Evolutionary conservation across 1,140 invertebrate genomes (phyloP).

Genomic region (Drosophila suzukii): DNA sequence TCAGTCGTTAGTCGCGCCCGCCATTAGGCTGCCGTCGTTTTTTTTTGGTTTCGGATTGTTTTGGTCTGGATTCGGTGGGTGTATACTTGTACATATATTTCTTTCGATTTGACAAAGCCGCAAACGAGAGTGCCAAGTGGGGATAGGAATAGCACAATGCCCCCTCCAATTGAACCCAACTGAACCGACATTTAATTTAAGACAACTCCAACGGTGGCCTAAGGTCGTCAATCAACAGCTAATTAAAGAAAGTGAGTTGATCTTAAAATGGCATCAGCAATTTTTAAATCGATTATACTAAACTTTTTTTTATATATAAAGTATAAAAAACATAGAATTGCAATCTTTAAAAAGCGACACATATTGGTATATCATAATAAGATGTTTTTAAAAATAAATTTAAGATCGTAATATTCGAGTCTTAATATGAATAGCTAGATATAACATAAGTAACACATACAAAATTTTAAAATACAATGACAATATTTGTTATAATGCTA

Average conservation of each 20-base stretch:
- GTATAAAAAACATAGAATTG: no score
- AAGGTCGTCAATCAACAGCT: slow-evolving; percentile 16
- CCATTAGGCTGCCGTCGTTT: slow-evolving; percentile 22
- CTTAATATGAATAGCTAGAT: no score
- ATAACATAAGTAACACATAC: no score
- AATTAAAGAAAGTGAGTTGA: slow-evolving; percentile 12
- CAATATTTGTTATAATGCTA: no score
- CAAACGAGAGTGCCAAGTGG: slow-evolving; percentile 23
- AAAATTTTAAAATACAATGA: no score
- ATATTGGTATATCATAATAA: no score
- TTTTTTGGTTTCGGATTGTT: slow-evolving; percentile 13
- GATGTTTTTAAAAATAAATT: no score
- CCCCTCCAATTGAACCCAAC: slow-evolving; percentile 18
- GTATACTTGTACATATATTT: background rate
- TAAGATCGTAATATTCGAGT: no score
- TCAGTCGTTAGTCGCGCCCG: slow-evolving; percentile 43
- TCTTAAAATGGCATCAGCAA: background rate
- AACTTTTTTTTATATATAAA: background rate
- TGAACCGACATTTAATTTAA: slow-evolving; percentile 15
- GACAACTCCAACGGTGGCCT: background rate
- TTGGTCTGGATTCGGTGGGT: slow-evolving; percentile 26
- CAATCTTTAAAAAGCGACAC: no score
- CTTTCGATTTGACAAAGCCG: slow-evolving; percentile 23
- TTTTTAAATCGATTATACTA: no score
- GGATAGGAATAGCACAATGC: slow-evolving; percentile 6